These are phyloP conservation scores for Tetragnatha montana DNA, from an alignment of 2,888 invertebrate genomes.

Conservation along the genomic window DNA sequence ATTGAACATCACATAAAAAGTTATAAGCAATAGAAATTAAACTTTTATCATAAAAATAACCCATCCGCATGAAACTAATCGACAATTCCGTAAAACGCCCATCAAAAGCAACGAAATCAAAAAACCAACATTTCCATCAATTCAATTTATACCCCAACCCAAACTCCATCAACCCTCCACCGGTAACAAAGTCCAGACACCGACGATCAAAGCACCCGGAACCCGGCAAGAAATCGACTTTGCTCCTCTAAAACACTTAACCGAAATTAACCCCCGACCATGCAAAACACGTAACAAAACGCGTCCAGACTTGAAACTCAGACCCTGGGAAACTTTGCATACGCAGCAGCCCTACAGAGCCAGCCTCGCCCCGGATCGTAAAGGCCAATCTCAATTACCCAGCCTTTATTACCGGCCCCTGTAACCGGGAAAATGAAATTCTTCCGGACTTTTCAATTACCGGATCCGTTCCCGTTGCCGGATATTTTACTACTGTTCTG, in stretches of 20 bases:
- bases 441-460: conserved; percentile 5
- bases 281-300: too few species aligned
- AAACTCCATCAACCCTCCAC: too few species aligned
- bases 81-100: too few species aligned
- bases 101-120: too few species aligned
- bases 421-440: conserved; percentile 11
- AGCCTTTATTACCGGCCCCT: background rate
- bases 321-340: background rate
- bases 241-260: background rate
- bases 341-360: background rate
- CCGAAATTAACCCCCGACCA: background rate
- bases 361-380: background rate
- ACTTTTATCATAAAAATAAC: too few species aligned
- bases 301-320: background rate
- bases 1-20: too few species aligned
- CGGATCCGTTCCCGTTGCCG: background rate
- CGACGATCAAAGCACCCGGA: too few species aligned
- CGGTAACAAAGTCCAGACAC: too few species aligned
- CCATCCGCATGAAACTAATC: too few species aligned
- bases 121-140: too few species aligned
- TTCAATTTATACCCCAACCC: too few species aligned
- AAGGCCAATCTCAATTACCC: background rate
- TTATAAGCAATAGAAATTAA: too few species aligned
- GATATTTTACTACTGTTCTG: background rate
- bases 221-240: background rate